Evolutionary conservation across 2,113 vertebrate genomes (phyloP).

Genomic region (Entomyzon cyanotis): DNA sequence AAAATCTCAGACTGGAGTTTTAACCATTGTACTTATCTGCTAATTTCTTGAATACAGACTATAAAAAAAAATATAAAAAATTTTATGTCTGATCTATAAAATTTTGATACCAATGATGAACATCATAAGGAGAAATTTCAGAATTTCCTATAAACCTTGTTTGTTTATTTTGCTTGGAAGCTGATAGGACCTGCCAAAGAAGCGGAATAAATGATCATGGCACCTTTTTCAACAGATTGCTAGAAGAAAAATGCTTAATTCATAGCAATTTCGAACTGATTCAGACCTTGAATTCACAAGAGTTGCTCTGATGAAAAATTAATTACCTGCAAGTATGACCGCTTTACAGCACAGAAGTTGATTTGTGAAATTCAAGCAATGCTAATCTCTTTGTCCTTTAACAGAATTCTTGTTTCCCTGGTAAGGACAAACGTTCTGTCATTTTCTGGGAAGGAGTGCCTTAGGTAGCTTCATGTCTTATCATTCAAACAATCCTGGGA

Average conservation of each 20-base stretch:
- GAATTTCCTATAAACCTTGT: neutral
- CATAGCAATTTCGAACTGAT: neutral
- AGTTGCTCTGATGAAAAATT: neutral
- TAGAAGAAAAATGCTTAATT: neutral
- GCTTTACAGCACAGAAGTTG: neutral
- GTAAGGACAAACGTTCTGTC: neutral
- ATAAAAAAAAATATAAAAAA: neutral
- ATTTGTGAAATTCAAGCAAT: neutral
- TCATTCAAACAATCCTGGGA: neutral
- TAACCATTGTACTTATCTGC: neutral
- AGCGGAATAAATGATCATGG: neutral
- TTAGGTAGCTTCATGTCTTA: neutral
- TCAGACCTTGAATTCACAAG: neutral
- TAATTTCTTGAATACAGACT: neutral
- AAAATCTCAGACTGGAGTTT: neutral
- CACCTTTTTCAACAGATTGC: neutral
- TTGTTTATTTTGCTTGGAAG: neutral
- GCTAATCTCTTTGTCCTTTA: neutral
- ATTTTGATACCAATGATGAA: neutral
- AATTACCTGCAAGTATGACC: neutral
- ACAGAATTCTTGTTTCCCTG: neutral
- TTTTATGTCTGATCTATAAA: neutral
- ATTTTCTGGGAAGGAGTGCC: neutral
- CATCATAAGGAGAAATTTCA: neutral
- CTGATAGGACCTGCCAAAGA: neutral